Conservation (phyloP, 2,113 vertebrate genomes). For the Microcebus murinus region DNA sequence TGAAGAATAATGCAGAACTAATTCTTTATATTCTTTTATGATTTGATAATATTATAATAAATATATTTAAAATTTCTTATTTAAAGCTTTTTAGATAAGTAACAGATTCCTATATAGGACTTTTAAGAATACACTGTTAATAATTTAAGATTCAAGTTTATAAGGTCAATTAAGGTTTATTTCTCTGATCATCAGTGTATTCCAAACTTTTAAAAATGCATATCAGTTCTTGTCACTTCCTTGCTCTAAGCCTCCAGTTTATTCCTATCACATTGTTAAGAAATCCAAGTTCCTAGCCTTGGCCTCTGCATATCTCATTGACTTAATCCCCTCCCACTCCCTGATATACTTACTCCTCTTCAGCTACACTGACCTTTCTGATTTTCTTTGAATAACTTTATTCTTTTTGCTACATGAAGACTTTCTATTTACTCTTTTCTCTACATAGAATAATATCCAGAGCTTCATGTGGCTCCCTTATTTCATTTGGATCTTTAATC, state of each 20-base stretch:
- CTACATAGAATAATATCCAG: not conserved
- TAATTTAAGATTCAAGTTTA: conserved; percentile 22
- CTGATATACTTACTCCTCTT: not conserved
- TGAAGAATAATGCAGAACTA: conserved; percentile 2
- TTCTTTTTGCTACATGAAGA: not conserved
- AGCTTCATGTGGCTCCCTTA: not conserved
- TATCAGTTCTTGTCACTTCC: not conserved
- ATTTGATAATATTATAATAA: not conserved
- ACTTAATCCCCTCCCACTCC: not conserved
- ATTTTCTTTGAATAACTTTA: not conserved
- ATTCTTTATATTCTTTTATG: conserved; percentile 1
- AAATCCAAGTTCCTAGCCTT: conserved; percentile 5
- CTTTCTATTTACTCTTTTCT: not conserved
- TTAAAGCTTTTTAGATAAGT: conserved; percentile 20
- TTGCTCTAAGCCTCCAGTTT: not conserved
- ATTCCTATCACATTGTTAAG: not conserved
- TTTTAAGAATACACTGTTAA: not conserved
- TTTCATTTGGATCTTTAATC: not conserved
- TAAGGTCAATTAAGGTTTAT: not conserved
- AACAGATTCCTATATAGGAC: not conserved
- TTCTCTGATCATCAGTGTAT: not conserved
- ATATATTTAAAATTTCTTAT: conserved; percentile 5
- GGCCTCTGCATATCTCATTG: not conserved
- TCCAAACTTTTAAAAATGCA: not conserved
- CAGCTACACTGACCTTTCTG: not conserved